These are phyloP conservation scores for Pantherophis vulpinus DNA, from an alignment of 2,797 vertebrate genomes.

Conservation along the genomic window DNA sequence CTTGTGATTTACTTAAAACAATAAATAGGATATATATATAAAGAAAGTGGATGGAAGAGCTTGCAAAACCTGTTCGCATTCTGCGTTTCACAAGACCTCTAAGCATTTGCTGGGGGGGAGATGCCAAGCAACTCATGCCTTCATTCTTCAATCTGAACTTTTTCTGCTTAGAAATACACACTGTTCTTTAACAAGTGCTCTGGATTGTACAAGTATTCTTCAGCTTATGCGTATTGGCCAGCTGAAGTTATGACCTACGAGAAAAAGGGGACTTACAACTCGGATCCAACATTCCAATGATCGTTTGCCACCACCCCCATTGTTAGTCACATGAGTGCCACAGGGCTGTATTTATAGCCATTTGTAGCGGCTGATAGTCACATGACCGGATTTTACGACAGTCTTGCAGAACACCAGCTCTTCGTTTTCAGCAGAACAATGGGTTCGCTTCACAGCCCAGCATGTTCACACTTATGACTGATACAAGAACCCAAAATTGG, in stretches of 20 bases:
- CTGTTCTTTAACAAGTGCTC: background rate
- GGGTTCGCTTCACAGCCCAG: background rate
- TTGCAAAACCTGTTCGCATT: background rate
- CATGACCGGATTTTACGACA: background rate
- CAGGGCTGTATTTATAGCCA: background rate
- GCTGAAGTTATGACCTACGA: background rate
- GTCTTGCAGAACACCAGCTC: background rate
- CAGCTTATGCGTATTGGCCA: background rate
- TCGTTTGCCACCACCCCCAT: background rate
- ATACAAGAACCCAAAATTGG: background rate
- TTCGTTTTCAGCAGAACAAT: background rate
- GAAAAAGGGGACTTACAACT: background rate
- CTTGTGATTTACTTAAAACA: fast-evolving
- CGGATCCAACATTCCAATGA: background rate
- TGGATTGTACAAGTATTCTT: background rate
- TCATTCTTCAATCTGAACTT: background rate
- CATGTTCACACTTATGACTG: background rate
- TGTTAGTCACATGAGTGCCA: background rate
- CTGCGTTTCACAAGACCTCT: fast-evolving
- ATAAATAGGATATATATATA: background rate
- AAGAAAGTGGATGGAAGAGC: background rate
- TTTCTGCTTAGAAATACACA: background rate
- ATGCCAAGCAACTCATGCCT: background rate
- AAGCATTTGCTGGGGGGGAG: background rate
- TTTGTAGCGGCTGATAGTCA: background rate